Evolutionary conservation across 2,797 vertebrate species (phyloP).

Genomic region (Poeciliopsis paucimaculata): DNA sequence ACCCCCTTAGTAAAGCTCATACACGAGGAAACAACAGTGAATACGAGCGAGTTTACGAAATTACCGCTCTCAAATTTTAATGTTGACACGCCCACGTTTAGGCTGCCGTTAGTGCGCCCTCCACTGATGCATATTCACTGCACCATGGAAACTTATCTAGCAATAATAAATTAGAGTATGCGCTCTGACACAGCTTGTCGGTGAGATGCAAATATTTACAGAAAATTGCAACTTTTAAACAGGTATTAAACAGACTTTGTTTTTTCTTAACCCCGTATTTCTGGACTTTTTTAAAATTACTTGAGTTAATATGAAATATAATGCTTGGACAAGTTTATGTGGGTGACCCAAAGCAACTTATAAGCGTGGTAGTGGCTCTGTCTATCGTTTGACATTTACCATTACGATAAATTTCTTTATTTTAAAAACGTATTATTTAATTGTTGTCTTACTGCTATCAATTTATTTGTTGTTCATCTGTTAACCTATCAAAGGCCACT

Average conservation of each 20-base stretch:
- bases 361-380: neutral
- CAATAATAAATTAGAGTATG: neutral
- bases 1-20: neutral
- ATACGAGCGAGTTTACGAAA: constrained; percentile 24
- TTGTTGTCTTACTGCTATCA: too few species aligned
- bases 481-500: neutral
- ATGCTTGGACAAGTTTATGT: neutral
- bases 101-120: constrained; percentile 44
- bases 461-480: neutral
- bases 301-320: too few species aligned
- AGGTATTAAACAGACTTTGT: neutral
- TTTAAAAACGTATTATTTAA: neutral
- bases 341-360: neutral
- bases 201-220: neutral
- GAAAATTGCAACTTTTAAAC: neutral
- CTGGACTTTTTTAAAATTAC: neutral
- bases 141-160: constrained; percentile 1
- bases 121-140: constrained; percentile 21
- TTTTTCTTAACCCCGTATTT: neutral
- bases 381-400: neutral
- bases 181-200: neutral
- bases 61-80: constrained; percentile 20
- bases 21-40: constrained; percentile 17
- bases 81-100: constrained; percentile 63
- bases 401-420: neutral